Evolutionary conservation across 1,140 invertebrate genomes (phyloP).

Genomic region (Microvelia longipes): DNA sequence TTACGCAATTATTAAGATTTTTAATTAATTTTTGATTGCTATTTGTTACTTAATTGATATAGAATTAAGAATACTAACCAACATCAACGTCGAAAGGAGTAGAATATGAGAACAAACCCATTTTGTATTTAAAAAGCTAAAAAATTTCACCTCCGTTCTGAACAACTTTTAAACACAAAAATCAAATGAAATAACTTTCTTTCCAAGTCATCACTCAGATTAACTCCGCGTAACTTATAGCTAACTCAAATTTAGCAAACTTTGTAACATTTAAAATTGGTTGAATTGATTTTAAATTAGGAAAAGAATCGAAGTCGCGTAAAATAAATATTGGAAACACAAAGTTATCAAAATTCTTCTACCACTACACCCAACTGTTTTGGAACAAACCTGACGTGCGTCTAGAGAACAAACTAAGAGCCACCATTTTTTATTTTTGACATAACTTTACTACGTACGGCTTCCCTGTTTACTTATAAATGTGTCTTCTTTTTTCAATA

Average conservation of each 20-base stretch:
- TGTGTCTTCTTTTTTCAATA: too few relatives aligned
- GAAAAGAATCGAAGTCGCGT: background rate
- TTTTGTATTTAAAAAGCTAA: background rate
- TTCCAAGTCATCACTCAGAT: background rate
- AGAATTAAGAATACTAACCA: conserved; percentile 10
- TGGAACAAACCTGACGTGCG: too few relatives aligned
- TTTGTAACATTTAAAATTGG: background rate
- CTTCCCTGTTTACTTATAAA: too few relatives aligned
- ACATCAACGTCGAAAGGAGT: conserved; percentile 13
- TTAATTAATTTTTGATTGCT: background rate
- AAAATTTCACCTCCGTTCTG: background rate
- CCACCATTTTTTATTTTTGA: too few relatives aligned
- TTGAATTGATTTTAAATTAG: background rate
- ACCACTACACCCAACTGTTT: background rate
- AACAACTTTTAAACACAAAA: background rate
- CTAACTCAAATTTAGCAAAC: background rate
- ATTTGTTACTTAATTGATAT: background rate
- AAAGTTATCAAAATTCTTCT: background rate
- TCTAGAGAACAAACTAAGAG: too few relatives aligned
- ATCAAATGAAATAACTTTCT: background rate
- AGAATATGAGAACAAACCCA: conserved; percentile 10
- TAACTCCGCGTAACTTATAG: background rate
- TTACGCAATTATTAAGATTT: background rate
- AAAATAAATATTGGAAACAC: background rate
- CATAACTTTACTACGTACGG: too few relatives aligned